Base-by-base conservation (phyloP, 2,797 vertebrate species). In the Huso huso region DNA sequence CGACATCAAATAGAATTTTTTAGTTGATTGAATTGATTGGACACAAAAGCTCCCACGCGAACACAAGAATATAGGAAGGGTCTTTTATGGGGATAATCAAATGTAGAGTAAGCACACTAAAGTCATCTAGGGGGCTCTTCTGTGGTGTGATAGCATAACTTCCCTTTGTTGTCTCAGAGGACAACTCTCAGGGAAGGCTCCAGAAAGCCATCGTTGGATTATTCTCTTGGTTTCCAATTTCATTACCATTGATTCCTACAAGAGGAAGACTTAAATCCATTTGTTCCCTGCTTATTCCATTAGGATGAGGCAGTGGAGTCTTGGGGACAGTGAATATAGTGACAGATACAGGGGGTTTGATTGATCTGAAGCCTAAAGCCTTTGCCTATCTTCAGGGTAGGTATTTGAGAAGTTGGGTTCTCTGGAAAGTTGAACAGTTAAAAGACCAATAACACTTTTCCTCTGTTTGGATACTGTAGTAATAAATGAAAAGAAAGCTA, bases 181-280 rank as follows among this genome's bases (percentile, higher is more conserved):
- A 58, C 55, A 58, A 7, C 55, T 58, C 55, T 58, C 55, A n/a
- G 55, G 55, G 55, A 58, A 58, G 11, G 55, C 55, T 58, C 55
- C 55, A 58, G 55, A 58, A 58, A 13, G 12, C 55, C 11, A n/a
- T 58, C 5, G 15, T 58, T 58, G 55, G 12, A 58, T 58, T 58
- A 58, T n/a, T n/a, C 55, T 58, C 55, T n/a, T n/a, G 15, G 55
- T 58, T 58, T 58, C 55, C 12, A 13, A 58, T 58, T 58, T 58
- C 55, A 58, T 58, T 58, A 58, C 55, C 55, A 58, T 58, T 58
- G 55, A 58, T 58, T 58, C 15, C 55, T 58, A 11, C 12, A 58
- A 58, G 55, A 58, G 12, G 55, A 13, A 58, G 15, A 11, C 55
- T 11, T 58, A n/a, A n/a, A 58, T 58, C 55, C 55, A 58, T 58